phyloP scores from a whole-genome alignment of 2,113 vertebrate species.

The Vulpes lagopus region DNA sequence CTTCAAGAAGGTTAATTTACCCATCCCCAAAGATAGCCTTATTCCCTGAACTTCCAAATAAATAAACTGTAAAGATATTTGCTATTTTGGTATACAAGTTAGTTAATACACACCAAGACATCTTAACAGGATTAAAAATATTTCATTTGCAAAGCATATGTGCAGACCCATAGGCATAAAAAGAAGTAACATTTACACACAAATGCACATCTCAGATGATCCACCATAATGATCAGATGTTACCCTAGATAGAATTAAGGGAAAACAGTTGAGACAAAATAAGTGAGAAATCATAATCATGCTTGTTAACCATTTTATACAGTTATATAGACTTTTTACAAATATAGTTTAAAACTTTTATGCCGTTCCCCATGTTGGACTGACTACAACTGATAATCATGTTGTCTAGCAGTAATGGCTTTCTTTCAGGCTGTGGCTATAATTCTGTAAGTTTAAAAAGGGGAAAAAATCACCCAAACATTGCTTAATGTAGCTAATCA shows the following conservation, averaged over 20 bases:
- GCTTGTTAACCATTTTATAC: slow-evolving; percentile 51
- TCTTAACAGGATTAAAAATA: slow-evolving; percentile 36
- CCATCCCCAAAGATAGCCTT: not conserved
- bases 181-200: not conserved
- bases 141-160: not conserved
- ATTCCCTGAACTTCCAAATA: not conserved
- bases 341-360: slow-evolving; percentile 58
- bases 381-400: slow-evolving; percentile 61
- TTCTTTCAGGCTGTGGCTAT: slow-evolving; percentile 65
- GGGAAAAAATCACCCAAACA: slow-evolving; percentile 65
- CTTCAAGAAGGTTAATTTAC: not conserved
- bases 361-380: slow-evolving; percentile 17
- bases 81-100: not conserved
- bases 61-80: not conserved
- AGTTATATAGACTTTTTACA: slow-evolving; percentile 53
- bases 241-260: slow-evolving; percentile 53
- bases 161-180: not conserved
- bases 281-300: slow-evolving; percentile 24
- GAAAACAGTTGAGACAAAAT: slow-evolving; percentile 35
- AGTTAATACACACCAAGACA: not conserved
- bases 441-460: slow-evolving; percentile 67
- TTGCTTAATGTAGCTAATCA: slow-evolving; percentile 71
- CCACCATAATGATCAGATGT: slow-evolving; percentile 6
- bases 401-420: slow-evolving; percentile 67
- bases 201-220: not conserved